These are phyloP conservation scores for Netelia virgata DNA, from an alignment of 2,888 invertebrate genomes.

Conservation along the genomic window DNA sequence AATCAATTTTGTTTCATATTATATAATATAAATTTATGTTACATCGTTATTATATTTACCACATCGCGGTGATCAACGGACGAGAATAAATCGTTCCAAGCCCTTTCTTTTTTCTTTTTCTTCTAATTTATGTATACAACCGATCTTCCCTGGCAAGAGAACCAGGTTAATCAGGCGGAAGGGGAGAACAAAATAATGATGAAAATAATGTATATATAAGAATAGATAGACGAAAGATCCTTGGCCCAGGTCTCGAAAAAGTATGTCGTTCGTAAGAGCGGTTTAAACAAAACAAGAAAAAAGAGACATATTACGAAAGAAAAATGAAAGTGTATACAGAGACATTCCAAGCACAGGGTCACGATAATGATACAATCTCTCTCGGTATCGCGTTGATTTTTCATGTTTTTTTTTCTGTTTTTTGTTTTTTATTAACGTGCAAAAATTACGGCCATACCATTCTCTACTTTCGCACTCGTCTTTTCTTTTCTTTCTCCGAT, in stretches of 20 bases:
- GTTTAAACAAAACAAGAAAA: slow-evolving; percentile 18
- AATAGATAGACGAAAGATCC: slow-evolving; percentile 62
- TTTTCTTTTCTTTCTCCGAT: slow-evolving; percentile 54
- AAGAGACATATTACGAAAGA: slow-evolving; percentile 12
- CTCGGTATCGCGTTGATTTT: slow-evolving; percentile 40
- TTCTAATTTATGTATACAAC: slow-evolving; percentile 62
- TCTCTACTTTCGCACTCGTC: slow-evolving; percentile 54
- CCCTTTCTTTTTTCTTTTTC: slow-evolving; percentile 14
- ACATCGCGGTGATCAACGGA: slow-evolving; percentile 61
- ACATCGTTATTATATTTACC: slow-evolving; percentile 63
- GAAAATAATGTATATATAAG: slow-evolving; percentile 69
- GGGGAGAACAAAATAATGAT: slow-evolving; percentile 61
- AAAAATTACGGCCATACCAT: slow-evolving; percentile 69
- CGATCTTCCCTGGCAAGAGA: slow-evolving; percentile 67
- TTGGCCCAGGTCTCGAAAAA: slow-evolving; percentile 51
- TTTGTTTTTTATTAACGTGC: slow-evolving; percentile 66
- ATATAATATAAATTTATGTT: slow-evolving; percentile 68
- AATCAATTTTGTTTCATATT: slow-evolving; percentile 63
- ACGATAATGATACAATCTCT: slow-evolving; percentile 47
- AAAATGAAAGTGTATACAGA: slow-evolving; percentile 41
- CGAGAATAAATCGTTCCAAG: slow-evolving; percentile 53
- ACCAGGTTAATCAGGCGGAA: slow-evolving; percentile 51
- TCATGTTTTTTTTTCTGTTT: slow-evolving; percentile 49
- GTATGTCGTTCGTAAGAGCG: slow-evolving; percentile 11
- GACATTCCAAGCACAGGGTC: slow-evolving; percentile 55